Evolutionary conservation across 2,113 vertebrate species (phyloP).

Genomic region (Catharus bicknelli): DNA sequence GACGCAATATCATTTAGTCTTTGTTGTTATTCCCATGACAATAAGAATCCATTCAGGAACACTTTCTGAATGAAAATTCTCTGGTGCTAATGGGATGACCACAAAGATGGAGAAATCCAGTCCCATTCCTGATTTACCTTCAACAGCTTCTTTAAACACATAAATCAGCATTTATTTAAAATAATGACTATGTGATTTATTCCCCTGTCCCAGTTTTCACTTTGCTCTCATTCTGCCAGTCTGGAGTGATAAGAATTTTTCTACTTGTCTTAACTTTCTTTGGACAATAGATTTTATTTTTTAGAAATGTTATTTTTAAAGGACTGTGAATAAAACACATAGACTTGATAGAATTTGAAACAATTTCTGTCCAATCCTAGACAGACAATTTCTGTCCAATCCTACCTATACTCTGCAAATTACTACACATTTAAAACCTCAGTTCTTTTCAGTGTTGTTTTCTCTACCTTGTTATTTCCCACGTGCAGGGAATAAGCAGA

Average conservation of each 20-base stretch:
- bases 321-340: not conserved
- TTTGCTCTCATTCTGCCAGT: constrained; percentile 56
- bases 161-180: constrained; percentile 30
- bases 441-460: not conserved
- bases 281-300: constrained; percentile 32
- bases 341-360: not conserved
- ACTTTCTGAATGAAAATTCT: constrained; percentile 2
- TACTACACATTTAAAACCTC: not conserved
- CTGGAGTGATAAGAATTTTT: constrained; percentile 32
- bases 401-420: not conserved
- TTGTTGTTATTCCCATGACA: not conserved
- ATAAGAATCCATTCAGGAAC: not conserved
- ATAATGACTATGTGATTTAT: constrained; percentile 43
- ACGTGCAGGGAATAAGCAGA: not conserved
- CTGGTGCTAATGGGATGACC: not conserved
- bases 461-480: not conserved
- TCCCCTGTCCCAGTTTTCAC: constrained; percentile 40
- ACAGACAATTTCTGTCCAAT: not conserved
- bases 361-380: not conserved
- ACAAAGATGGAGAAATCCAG: not conserved
- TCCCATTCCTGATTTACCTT: not conserved
- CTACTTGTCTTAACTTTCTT: constrained; percentile 11
- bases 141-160: not conserved
- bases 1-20: not conserved
- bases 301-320: not conserved